Percentiles rank a stretch among this genome's conserved stretches.
Evolutionary conservation across 1,140 invertebrate species (phyloP).

Genomic region (Brachionus koreanus): DNA sequence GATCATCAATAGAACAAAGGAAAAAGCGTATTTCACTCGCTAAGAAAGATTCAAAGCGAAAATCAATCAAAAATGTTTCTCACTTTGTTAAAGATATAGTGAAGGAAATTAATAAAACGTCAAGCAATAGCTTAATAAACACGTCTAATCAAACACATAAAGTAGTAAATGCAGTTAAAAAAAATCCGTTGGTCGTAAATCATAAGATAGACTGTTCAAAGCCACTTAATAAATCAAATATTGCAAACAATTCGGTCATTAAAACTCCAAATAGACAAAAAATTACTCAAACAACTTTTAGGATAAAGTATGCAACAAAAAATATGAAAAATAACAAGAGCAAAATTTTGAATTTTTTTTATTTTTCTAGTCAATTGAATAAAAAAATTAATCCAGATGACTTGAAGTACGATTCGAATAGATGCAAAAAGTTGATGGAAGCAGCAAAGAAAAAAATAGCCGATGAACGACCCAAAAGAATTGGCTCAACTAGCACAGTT

Average conservation of each 20-base stretch:
- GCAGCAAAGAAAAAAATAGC: neutral
- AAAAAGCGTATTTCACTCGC: neutral
- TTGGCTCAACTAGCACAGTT: slow-evolving; percentile 16
- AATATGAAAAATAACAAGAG: neutral
- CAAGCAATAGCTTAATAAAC: neutral
- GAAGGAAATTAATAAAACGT: neutral
- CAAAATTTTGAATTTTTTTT: neutral
- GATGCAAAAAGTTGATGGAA: neutral
- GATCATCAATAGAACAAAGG: neutral
- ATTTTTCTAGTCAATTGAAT: neutral
- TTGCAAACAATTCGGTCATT: neutral
- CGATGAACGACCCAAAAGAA: neutral
- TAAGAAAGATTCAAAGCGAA: neutral
- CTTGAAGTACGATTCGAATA: neutral
- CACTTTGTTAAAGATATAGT: neutral
- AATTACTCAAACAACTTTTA: neutral
- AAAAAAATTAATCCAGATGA: slow-evolving; percentile 21
- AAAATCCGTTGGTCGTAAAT: slow-evolving; percentile 1
- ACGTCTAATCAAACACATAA: neutral
- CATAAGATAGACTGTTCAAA: neutral
- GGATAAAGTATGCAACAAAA: neutral
- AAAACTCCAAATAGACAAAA: neutral
- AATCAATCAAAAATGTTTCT: neutral
- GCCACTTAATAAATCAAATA: neutral
- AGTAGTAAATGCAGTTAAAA: neutral